Evolutionary conservation across 2,888 invertebrate genomes (phyloP), one percentile per base, ranked within the genome.

Genomic region (Margaritifera margaritifera): DNA sequence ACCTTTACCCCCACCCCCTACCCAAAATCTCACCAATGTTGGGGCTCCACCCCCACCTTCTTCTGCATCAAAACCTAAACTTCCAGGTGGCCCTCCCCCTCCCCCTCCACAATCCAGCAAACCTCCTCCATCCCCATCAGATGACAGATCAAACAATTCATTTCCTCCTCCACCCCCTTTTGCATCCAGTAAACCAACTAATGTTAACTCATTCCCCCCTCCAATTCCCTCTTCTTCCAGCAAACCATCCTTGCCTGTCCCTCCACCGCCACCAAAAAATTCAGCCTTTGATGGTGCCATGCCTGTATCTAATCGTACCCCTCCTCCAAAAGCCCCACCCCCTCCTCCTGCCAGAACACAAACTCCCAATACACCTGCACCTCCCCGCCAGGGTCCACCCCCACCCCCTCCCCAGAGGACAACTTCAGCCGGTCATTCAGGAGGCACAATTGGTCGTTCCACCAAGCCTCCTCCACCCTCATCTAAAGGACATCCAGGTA

Each of bases 341-440:
- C 59, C 67, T 22, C 67, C 60, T 25, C 63, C 62, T 18, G 52
- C 59, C 18, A 20, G 58, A 6, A 25, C 58, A 24, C 42, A 42
- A 42, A 42, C 1, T 42, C 11, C 42, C 15, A 42, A 42, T 42
- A 3, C 42, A 42, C 42, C 42, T 15, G 42, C 42, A 2, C 42
- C 42, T 42, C 42, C 42, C 3, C 42, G 67, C 18, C n/a, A 60
- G 1, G 77, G 77, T 8, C 78, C 79, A n/a, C 83, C 85, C 20
- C 84, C 84, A 18, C 84, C 83, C 15, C 85, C 85, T 54, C 82
- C 83, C 6, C 65, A 70, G 24, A 77, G 81, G 62, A 77, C 77
- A 24, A 75, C 81, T 57, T 70, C 78, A 54, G 68, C 74, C 42
- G 53, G 59, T 56, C 54, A 70, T 65, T 71, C 42, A 42, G 15